Conservation (phyloP, 2,113 vertebrate species). For the Motacilla tschutschensis region DNA sequence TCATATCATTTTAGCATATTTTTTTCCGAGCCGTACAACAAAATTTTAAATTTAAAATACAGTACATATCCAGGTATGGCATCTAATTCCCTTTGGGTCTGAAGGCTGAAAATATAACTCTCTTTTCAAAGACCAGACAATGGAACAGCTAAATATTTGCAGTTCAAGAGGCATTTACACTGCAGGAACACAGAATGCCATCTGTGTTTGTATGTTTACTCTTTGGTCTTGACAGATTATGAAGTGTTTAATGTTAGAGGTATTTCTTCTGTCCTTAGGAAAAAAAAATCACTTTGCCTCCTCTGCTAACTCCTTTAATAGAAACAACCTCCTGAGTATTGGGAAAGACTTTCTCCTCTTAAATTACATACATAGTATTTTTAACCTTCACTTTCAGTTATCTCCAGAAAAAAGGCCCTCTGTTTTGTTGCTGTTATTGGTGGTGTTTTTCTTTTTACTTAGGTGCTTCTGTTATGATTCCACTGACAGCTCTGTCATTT, state of each 20-base stretch:
- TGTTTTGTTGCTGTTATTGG: neutral
- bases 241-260: slow-evolving; percentile 37
- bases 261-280: slow-evolving; percentile 2
- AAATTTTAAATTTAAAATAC: neutral
- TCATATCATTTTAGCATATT: neutral
- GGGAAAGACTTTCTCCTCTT: neutral
- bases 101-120: neutral
- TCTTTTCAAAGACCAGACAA: neutral
- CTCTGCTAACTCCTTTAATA: neutral
- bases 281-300: neutral
- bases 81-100: neutral
- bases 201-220: slow-evolving; percentile 25
- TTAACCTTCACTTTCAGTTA: slow-evolving; percentile 4
- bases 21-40: neutral
- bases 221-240: slow-evolving; percentile 4
- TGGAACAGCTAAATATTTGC: neutral
- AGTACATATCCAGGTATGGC: neutral
- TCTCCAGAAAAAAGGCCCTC: neutral
- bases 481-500: slow-evolving; percentile 43
- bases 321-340: neutral
- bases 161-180: slow-evolving; percentile 10
- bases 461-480: slow-evolving; percentile 30
- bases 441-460: slow-evolving; percentile 6
- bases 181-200: slow-evolving; percentile 16
- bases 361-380: neutral